Base-by-base conservation (phyloP, 2,888 invertebrate genomes). In the Drosophila mayaguana region DNA sequence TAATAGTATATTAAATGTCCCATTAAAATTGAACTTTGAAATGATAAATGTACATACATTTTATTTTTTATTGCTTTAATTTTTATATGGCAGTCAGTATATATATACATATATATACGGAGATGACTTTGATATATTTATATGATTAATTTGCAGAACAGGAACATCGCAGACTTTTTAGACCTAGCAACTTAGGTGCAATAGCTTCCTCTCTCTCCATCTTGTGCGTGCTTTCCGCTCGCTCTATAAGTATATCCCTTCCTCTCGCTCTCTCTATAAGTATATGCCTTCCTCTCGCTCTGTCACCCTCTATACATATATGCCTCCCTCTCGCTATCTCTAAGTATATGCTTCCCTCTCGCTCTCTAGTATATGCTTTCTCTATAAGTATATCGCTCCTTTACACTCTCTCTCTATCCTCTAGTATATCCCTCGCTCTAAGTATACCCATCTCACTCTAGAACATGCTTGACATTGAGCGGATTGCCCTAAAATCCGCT, bases 11-110 rank as follows among this genome's bases (percentile, higher is more conserved):
- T 57, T 34, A 46, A 36, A 32, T 50, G 48, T 28, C 28, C 2
- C 22, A 57, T 57, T 45, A 45, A 57, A 45, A 45, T 43, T 43
- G 3, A 43, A 56, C 34, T 43, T 45, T n/a, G 22, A 22, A 56
- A 22, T 9, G 28, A 32, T 11, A 7, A 32, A 50, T 50, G 40
- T 11, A 2, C 14, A 16, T 16, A 32, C 9, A 14, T 32, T 45
- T 20, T 6, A 16, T 32, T 43, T 11, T 20, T 1, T 20, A 22
- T 25, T 8, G 8, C 1, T 46, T 46, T 25, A 7, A 5, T 14
- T 38, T 14, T 7, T 16, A 32, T 32, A 11, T 32, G 32, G 11
- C 9, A 1, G 3, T 9, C 11, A 32, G 11, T 32, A 3, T 11
- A 11, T 32, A 0, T 7, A 32, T 2, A 32, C 8, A 8, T 7